These are phyloP conservation scores for Elephas maximus DNA, from an alignment of 2,113 vertebrate species.

Conservation along the genomic window DNA sequence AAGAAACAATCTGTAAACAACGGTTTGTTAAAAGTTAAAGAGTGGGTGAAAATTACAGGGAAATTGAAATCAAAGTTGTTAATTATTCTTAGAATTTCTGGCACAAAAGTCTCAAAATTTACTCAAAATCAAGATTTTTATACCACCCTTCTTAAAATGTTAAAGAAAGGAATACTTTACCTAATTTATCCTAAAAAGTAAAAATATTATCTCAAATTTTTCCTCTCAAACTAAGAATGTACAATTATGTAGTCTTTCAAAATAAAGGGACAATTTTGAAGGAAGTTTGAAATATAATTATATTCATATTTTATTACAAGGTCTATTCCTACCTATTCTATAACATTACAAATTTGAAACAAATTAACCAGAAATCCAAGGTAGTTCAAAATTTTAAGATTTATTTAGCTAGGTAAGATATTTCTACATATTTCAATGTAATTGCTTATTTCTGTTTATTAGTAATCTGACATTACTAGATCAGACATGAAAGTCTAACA, in stretches of 20 bases:
- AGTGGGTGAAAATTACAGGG: constrained; percentile 65
- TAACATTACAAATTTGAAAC: constrained; percentile 30
- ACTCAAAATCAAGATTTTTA: constrained; percentile 44
- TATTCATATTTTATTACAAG: constrained; percentile 43
- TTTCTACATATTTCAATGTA: not conserved
- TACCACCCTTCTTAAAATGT: not conserved
- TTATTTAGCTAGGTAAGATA: constrained; percentile 28
- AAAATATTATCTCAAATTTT: constrained; percentile 23
- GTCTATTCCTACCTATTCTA: not conserved
- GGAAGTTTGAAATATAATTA: not conserved
- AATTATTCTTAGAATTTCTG: constrained; percentile 54
- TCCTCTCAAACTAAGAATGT: constrained; percentile 47
- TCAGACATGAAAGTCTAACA: not conserved
- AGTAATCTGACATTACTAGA: not conserved
- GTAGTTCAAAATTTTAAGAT: constrained; percentile 23
- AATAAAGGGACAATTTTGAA: constrained; percentile 31
- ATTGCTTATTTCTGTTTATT: not conserved
- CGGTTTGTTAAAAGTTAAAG: constrained; percentile 41
- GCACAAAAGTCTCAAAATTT: constrained; percentile 48
- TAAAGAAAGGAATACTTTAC: not conserved
- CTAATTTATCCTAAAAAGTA: constrained; percentile 18
- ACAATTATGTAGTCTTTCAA: constrained; percentile 20
- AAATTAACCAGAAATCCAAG: constrained; percentile 62
- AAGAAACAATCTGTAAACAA: constrained; percentile 58
- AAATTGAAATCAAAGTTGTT: constrained; percentile 65